These are phyloP conservation scores for Andrena minutula DNA, from an alignment of 2,888 invertebrate genomes.

Conservation along the genomic window DNA sequence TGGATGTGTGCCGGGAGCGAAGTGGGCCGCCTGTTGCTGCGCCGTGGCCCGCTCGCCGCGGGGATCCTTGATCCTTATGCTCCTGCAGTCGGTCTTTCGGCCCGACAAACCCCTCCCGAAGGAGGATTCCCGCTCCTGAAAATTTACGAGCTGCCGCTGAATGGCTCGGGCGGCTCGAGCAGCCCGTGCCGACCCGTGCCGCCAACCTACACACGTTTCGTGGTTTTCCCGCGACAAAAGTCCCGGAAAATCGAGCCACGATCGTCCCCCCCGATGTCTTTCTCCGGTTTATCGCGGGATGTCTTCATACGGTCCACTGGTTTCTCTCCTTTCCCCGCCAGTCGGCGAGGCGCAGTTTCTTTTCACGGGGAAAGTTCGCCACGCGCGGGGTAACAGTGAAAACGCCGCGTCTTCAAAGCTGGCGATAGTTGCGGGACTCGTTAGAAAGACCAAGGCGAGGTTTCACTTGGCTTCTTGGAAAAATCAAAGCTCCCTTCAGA, in stretches of 20 bases:
- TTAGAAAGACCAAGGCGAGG: too few species aligned
- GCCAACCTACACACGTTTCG: slow-evolving; percentile 61
- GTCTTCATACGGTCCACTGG: slow-evolving; percentile 20
- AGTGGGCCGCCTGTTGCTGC: slow-evolving; percentile 83
- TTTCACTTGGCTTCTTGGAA: too few species aligned
- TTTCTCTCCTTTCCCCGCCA: not conserved
- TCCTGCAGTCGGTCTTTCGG: slow-evolving; percentile 74
- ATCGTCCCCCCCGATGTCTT: slow-evolving; percentile 55
- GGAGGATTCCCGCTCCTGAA: slow-evolving; percentile 78
- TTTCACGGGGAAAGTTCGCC: slow-evolving; percentile 1
- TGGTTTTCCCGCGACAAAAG: slow-evolving; percentile 73
- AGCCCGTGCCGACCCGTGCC: slow-evolving; percentile 30
- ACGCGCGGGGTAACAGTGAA: not conserved
- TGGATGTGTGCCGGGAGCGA: slow-evolving; percentile 77
- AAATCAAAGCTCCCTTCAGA: too few species aligned
- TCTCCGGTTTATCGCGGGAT: slow-evolving; percentile 28
- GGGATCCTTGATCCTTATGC: slow-evolving; percentile 82
- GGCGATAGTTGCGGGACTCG: too few species aligned
- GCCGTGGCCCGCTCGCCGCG: slow-evolving; percentile 75
- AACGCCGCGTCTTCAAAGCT: too few species aligned
- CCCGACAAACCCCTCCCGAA: slow-evolving; percentile 75
- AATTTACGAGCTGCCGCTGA: slow-evolving; percentile 81
- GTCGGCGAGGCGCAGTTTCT: not conserved
- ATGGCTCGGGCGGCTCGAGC: slow-evolving; percentile 58
- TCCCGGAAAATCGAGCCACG: slow-evolving; percentile 57